phyloP scores from a whole-genome alignment of 2,888 invertebrate species.

The Tipula confusa region DNA sequence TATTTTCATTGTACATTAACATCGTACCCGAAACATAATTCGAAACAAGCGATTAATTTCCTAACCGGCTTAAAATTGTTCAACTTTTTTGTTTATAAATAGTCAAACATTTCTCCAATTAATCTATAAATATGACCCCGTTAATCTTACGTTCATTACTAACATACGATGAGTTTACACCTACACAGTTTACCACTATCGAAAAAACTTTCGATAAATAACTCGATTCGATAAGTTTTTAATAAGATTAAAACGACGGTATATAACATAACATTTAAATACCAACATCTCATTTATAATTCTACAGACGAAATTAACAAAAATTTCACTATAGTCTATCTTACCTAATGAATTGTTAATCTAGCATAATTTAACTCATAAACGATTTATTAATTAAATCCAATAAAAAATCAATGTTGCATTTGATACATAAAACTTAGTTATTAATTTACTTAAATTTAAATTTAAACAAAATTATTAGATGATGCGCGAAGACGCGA shows the following conservation, averaged over 20 bases:
- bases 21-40: no score
- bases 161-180: no score
- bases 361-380: neutral
- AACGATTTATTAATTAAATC: neutral
- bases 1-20: no score
- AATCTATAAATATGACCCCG: no score
- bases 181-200: neutral
- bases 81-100: no score
- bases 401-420: conserved; percentile 1
- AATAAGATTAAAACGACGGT: neutral
- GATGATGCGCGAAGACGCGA: neutral
- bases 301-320: neutral
- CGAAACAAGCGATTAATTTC: no score
- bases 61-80: no score
- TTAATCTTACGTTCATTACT: no score
- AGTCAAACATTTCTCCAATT: no score
- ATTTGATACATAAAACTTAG: neutral
- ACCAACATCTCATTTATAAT: neutral
- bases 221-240: neutral
- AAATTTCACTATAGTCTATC: neutral
- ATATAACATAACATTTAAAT: neutral
- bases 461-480: neutral
- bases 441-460: neutral
- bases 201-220: neutral
- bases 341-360: conserved; percentile 3